Evolutionary conservation across 2,888 invertebrate species (phyloP).

Genomic region (Invenusta paracnida): DNA sequence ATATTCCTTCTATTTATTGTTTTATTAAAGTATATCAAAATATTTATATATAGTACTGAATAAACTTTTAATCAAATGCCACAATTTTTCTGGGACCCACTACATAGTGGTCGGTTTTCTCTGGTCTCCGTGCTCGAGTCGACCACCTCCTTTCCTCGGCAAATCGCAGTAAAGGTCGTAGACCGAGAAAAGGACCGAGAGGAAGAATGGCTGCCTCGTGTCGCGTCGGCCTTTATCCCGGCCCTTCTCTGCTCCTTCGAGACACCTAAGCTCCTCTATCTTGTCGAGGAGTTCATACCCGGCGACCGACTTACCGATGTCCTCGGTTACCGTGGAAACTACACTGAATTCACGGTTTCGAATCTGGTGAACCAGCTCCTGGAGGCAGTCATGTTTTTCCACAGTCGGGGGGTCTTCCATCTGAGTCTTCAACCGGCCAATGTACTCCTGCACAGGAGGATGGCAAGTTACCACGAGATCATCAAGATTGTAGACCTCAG

Average conservation of each 20-base stretch:
- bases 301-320: not conserved
- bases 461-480: not conserved
- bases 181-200: not conserved
- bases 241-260: not conserved
- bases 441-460: not conserved
- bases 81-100: too few relatives aligned
- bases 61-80: too few relatives aligned
- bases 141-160: not conserved
- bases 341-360: not conserved
- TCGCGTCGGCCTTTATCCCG: not conserved
- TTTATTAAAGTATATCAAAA: too few relatives aligned
- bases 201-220: not conserved
- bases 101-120: not conserved
- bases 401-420: not conserved
- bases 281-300: not conserved
- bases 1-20: too few relatives aligned
- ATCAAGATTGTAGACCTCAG: not conserved
- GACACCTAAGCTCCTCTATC: not conserved
- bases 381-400: not conserved
- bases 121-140: not conserved
- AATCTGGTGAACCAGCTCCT: not conserved
- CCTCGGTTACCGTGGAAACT: not conserved
- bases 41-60: too few relatives aligned
- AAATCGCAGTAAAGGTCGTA: not conserved
- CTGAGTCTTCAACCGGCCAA: not conserved